phyloP scores from a whole-genome alignment of 2,113 vertebrate species.

The Microtus montanus region DNA sequence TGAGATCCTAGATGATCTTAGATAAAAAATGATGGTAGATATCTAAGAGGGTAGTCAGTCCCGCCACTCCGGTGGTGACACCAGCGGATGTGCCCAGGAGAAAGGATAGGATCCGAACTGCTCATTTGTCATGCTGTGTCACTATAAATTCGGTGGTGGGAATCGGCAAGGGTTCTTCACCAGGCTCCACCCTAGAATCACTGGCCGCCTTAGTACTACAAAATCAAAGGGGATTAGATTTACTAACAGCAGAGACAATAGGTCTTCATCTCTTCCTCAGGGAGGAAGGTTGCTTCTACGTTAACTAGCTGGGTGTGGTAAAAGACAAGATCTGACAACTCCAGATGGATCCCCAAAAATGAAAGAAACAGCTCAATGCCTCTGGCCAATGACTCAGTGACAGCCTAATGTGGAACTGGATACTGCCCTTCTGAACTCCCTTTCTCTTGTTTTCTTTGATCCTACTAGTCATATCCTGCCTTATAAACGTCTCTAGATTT shows the following conservation, averaged over 20 bases:
- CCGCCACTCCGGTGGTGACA: neutral
- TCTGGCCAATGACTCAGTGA: neutral
- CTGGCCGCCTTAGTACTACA: too few species aligned
- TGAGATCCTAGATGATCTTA: neutral
- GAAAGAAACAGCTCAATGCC: too few species aligned
- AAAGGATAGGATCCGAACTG: neutral
- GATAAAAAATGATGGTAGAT: neutral
- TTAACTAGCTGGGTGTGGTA: too few species aligned
- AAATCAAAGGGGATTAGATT: too few species aligned
- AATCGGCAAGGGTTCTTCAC: neutral
- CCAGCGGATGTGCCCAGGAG: neutral
- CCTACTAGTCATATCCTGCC: neutral
- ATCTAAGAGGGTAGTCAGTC: neutral
- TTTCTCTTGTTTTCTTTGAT: neutral
- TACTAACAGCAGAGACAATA: too few species aligned
- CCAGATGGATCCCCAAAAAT: too few species aligned
- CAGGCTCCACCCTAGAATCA: neutral
- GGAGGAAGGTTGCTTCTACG: too few species aligned
- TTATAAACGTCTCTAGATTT: neutral
- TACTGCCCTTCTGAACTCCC: neutral
- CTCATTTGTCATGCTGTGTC: neutral
- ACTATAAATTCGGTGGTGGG: too few species aligned
- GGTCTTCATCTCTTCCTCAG: too few species aligned
- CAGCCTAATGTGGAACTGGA: neutral
- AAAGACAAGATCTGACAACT: too few species aligned